Conservation (phyloP, 2,888 invertebrate species). For the Helobdella robusta region DNA sequence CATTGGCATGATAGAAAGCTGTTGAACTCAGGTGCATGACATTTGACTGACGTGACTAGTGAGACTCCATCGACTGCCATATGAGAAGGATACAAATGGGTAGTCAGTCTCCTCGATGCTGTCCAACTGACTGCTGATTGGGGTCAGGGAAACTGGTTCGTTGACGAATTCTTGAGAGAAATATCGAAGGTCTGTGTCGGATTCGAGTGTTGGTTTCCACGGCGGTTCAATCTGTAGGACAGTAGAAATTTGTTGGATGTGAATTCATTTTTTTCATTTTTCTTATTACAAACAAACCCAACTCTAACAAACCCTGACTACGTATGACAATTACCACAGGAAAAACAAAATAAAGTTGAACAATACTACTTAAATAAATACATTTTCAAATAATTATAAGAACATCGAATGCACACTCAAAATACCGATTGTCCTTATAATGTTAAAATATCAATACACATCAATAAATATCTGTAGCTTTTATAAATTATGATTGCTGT, state of each 20-base stretch:
- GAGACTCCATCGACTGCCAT: constrained; percentile 44
- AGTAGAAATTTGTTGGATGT: neutral
- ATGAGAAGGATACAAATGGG: constrained; percentile 71
- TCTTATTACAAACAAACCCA: too few relatives aligned
- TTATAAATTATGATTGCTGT: too few relatives aligned
- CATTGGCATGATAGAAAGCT: too few relatives aligned
- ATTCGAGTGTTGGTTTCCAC: constrained; percentile 62
- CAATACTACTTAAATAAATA: too few relatives aligned
- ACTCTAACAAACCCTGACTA: too few relatives aligned
- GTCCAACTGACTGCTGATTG: constrained; percentile 58
- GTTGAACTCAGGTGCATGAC: constrained; percentile 12
- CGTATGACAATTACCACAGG: too few relatives aligned
- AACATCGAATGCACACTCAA: too few relatives aligned
- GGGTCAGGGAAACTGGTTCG: constrained; percentile 89
- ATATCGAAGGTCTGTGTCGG: constrained; percentile 68
- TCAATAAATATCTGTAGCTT: too few relatives aligned
- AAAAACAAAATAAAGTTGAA: too few relatives aligned
- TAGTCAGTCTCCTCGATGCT: constrained; percentile 54
- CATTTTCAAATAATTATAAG: too few relatives aligned
- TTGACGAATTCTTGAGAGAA: constrained; percentile 48
- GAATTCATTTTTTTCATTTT: neutral
- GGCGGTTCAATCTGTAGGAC: constrained; percentile 65
- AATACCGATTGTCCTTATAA: too few relatives aligned
- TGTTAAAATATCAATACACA: too few relatives aligned
- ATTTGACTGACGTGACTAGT: constrained; percentile 17